Evolutionary conservation across 1,140 invertebrate species (phyloP), one percentile per base, ranked within the genome.

Genomic region (Micrasema minimum): DNA sequence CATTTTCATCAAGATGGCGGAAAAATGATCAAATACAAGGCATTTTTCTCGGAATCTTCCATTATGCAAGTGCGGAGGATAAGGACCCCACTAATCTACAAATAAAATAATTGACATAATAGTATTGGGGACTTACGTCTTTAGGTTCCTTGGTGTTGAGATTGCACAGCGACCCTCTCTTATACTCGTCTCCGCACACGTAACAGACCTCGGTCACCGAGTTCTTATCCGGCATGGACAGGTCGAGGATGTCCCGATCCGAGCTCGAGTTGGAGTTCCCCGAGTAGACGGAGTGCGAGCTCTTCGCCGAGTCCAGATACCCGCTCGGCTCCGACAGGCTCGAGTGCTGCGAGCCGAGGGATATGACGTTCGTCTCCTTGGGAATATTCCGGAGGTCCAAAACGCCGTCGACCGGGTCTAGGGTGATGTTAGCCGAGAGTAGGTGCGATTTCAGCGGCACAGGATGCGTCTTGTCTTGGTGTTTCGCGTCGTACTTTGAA

Each of bases 181-280:
- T 89, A 78, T 91, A 91, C 80, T 95, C 93, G 78, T 94, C 93
- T n/a, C 93, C 93, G 80, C 94, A 96, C 10, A 95, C 90, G 79
- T 93, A 93, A 80, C 92, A 95, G 18, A 95, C 93, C 85, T 95
- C 93, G 45, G 92, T 94, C 65, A 91, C 89, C 41, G 92, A 92
- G 85, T 95, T 95, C 84, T 95, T 95, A 78, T 95, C 93, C 1
- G 94, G 93, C 93, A 95, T 94, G 64, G 92, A 94, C 55, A 96
- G 84, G 82, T 95, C 94, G 53, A 95, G 82, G 74, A 94, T 93
- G 77, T 94, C 93, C 55, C 82, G 78, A 74, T 85, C 83, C 31
- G 83, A 85, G 70, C 79, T 80, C 18, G 83, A 85, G 76, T 82
- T 85, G 1, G 82, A 83, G 76, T 83, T 82, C 72, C 82, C 82